These are phyloP conservation scores for Papilio elwesi DNA, from an alignment of 2,888 invertebrate species.

Conservation along the genomic window DNA sequence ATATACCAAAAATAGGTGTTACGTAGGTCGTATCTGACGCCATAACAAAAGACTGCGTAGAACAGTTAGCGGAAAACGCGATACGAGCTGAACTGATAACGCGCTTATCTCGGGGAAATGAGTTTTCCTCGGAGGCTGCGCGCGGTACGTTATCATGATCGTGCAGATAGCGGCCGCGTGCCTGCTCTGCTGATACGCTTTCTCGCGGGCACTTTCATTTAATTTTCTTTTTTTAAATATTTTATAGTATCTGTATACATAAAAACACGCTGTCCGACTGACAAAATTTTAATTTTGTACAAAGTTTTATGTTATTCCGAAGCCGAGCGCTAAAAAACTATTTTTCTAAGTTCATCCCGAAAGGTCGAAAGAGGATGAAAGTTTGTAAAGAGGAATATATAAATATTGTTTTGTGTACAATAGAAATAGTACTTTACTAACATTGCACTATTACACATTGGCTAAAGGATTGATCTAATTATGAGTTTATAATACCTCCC, in stretches of 20 bases:
- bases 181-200: slow-evolving; percentile 11
- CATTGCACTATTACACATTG: no score
- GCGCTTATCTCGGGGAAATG: slow-evolving; percentile 7
- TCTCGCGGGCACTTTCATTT: slow-evolving; percentile 19
- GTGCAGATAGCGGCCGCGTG: slow-evolving; percentile 13
- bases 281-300: neutral
- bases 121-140: slow-evolving; percentile 1
- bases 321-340: no score
- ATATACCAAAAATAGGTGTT: neutral
- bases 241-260: neutral
- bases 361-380: no score
- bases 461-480: no score
- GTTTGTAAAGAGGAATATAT: no score
- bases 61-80: slow-evolving; percentile 3
- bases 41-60: neutral
- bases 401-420: no score
- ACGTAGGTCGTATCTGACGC: neutral
- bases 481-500: no score
- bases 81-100: neutral
- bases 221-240: slow-evolving; percentile 1
- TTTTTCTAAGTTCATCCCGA: no score
- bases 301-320: no score
- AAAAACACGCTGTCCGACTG: neutral
- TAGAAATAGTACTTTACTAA: no score
- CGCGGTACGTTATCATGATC: neutral